phyloP scores from a whole-genome alignment of 2,888 invertebrate species.

The Onchidella celtica region DNA sequence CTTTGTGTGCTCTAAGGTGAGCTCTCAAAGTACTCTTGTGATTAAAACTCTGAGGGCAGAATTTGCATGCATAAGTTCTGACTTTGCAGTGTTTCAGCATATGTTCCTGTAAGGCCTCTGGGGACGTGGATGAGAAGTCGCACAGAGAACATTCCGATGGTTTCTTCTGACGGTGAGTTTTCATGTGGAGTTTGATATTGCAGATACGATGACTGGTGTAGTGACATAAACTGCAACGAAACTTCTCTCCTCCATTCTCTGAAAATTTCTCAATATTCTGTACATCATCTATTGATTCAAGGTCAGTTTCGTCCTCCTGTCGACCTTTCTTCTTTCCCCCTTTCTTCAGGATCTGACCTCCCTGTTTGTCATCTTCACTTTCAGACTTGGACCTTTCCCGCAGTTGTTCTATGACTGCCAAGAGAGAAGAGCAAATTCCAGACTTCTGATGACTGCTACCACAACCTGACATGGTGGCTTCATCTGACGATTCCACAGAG shows the following conservation, averaged over 20 bases:
- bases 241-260: constrained; percentile 62
- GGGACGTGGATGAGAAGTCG: constrained; percentile 72
- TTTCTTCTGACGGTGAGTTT: constrained; percentile 74
- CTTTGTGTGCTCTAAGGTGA: constrained; percentile 77
- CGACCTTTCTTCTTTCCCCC: constrained; percentile 48
- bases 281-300: constrained; percentile 60
- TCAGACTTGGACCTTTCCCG: constrained; percentile 69
- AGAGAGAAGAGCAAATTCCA: constrained; percentile 78
- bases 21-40: constrained; percentile 79
- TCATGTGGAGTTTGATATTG: constrained; percentile 74
- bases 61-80: constrained; percentile 76
- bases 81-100: constrained; percentile 79
- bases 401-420: constrained; percentile 79
- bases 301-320: constrained; percentile 58
- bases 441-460: constrained; percentile 28
- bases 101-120: constrained; percentile 75
- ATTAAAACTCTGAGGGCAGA: constrained; percentile 74
- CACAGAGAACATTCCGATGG: constrained; percentile 78
- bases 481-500: constrained; percentile 45
- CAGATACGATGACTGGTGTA: constrained; percentile 70
- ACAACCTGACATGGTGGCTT: constrained; percentile 28
- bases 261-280: constrained; percentile 72
- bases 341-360: not conserved
- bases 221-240: constrained; percentile 77
- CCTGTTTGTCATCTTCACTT: constrained; percentile 62